Evolutionary conservation across 1,140 invertebrate species (phyloP).

Genomic region (Theocolax elegans): DNA sequence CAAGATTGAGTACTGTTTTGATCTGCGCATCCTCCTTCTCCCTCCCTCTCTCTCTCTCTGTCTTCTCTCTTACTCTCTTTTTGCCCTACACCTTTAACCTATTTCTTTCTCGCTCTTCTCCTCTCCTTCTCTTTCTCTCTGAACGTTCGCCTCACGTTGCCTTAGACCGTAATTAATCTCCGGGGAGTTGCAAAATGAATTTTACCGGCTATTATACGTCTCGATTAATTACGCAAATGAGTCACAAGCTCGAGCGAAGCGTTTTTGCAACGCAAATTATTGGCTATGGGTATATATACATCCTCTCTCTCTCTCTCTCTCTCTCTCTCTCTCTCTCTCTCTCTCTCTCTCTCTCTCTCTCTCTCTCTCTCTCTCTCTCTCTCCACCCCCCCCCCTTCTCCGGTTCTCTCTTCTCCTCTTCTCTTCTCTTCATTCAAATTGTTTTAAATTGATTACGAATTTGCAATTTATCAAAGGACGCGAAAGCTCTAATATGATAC

Average conservation of each 20-base stretch:
- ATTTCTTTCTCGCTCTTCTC: no score
- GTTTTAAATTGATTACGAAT: conserved; percentile 32
- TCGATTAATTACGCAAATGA: conserved; percentile 40
- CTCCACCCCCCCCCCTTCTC: no score
- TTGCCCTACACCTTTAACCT: no score
- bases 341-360: no score
- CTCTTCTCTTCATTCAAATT: conserved; percentile 16
- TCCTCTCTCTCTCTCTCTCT: no score
- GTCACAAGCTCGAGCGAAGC: conserved; percentile 1
- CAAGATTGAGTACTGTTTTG: conserved; percentile 32
- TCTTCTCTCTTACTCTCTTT: no score
- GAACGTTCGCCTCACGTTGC: not conserved
- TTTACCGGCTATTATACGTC: conserved; percentile 28
- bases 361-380: no score
- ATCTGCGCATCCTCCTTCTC: not conserved
- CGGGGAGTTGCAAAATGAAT: conserved; percentile 26
- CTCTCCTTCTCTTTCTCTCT: not conserved
- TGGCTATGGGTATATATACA: not conserved
- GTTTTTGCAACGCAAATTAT: conserved; percentile 21
- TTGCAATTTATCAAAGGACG: conserved; percentile 33
- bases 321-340: no score
- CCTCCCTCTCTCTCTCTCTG: not conserved
- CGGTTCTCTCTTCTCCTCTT: no score
- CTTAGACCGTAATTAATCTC: conserved; percentile 31
- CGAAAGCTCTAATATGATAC: conserved; percentile 29